Base-by-base conservation (phyloP, 1,140 invertebrate species). In the Rhopalosiphum padi region DNA sequence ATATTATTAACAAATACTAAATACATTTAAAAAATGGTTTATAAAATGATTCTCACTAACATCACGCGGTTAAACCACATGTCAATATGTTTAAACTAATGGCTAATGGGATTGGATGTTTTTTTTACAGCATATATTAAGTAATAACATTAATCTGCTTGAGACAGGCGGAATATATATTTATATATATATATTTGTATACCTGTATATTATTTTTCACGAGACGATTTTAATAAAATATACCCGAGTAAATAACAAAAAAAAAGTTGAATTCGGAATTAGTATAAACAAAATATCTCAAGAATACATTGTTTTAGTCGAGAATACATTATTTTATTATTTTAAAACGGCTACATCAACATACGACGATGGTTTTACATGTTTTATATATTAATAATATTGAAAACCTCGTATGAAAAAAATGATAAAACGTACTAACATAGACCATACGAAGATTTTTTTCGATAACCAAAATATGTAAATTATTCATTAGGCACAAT, bases 151-250 rank as follows among this genome's bases (percentile, higher is more conserved):
- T 85, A 41, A 85, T 85, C 37, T 43, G 23, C 6, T 11, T 23
- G 8, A 85, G 41, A 85, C 41, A 85, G 15, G n/a, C 1, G 60
- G 60, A n/a, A 77, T 18, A 77, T n/a, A 68, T 68, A 68, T 68
- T 21, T 51, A 53, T 53, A 21, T 53, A 21, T 77, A 18, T 60
- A 1, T n/a, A n/a, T 18, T n/a, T 68, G 15, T 77, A n/a, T 77
- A 77, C 60, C 60, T 77, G 60, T 77, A 77, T 77, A 77, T 77
- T 77, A 77, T 77, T 77, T 77, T n/a, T 77, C 60, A 77, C 60
- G n/a, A n/a, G 30, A 77, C 11, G 30, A 77, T 77, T 77, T 77
- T 77, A 77, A n/a, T 77, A 77, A 77, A 77, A 77, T n/a, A 77
- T 77, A 15, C 30, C 15, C 15, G 30, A 77, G 30, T 77, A 77